Evolutionary conservation across 2,888 invertebrate genomes (phyloP).

Genomic region (Tipula confusa): DNA sequence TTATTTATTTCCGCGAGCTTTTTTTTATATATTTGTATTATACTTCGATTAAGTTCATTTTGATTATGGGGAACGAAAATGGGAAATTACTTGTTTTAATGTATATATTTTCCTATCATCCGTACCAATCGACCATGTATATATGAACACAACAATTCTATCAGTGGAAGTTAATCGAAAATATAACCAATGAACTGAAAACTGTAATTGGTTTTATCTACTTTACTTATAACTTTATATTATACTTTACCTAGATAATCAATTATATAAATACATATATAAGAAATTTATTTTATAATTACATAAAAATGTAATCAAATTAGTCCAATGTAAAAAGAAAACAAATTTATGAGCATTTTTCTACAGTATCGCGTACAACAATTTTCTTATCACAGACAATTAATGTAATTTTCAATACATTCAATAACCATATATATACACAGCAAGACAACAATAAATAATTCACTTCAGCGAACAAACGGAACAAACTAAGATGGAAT

Average conservation of each 20-base stretch:
- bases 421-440: neutral
- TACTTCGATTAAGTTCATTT: neutral
- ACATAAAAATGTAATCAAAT: neutral
- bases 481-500: neutral
- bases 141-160: neutral
- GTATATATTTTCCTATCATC: neutral
- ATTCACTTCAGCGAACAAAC: neutral
- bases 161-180: neutral
- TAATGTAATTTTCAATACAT: neutral
- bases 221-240: too few species aligned
- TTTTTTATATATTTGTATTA: neutral
- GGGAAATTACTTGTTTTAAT: slow-evolving; percentile 3
- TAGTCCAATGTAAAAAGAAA: neutral
- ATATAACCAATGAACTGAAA: neutral
- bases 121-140: neutral
- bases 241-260: too few species aligned
- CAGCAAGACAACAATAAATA: neutral
- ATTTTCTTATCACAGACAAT: neutral
- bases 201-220: neutral
- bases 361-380: neutral
- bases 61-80: neutral
- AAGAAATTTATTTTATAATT: neutral
- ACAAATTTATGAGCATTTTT: neutral
- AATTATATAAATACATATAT: too few species aligned
- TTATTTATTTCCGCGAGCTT: neutral